phyloP scores from a whole-genome alignment of 2,113 vertebrate genomes.

The Sclerurus mexicanus region DNA sequence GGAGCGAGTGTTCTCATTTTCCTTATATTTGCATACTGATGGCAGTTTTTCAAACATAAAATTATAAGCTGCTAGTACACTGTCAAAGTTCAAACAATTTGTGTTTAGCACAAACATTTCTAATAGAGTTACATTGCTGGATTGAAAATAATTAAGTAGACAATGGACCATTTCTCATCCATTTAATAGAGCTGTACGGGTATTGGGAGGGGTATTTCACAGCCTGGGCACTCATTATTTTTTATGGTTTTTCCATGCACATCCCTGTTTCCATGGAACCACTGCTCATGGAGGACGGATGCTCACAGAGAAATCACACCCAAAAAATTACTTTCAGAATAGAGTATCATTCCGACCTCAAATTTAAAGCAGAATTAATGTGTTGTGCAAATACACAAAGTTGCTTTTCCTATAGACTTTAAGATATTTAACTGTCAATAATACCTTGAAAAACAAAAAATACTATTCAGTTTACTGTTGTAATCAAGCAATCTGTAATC shows the following conservation, averaged over 20 bases:
- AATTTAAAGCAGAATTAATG: background rate
- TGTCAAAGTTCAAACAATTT: constrained; percentile 30
- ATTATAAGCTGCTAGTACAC: constrained; percentile 12
- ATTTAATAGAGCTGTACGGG: background rate
- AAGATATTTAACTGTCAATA: background rate
- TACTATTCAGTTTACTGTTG: background rate
- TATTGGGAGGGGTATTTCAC: background rate
- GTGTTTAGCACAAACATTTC: background rate
- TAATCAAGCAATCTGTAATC: background rate
- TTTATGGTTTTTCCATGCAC: background rate
- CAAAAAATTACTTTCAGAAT: background rate
- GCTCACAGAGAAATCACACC: background rate
- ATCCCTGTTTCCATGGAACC: background rate
- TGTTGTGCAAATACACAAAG: background rate
- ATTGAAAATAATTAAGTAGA: background rate
- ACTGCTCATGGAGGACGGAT: background rate
- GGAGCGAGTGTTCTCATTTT: background rate
- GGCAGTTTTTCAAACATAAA: constrained; percentile 11
- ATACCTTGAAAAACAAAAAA: background rate
- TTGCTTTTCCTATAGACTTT: background rate
- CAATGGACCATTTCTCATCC: background rate
- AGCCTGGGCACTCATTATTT: background rate
- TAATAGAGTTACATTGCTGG: background rate
- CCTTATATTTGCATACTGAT: background rate
- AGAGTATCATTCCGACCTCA: background rate